Percentiles rank a stretch among this genome's conserved stretches.
phyloP scores from a whole-genome alignment of 2,888 invertebrate species.

The Adelphocoris suturalis region DNA sequence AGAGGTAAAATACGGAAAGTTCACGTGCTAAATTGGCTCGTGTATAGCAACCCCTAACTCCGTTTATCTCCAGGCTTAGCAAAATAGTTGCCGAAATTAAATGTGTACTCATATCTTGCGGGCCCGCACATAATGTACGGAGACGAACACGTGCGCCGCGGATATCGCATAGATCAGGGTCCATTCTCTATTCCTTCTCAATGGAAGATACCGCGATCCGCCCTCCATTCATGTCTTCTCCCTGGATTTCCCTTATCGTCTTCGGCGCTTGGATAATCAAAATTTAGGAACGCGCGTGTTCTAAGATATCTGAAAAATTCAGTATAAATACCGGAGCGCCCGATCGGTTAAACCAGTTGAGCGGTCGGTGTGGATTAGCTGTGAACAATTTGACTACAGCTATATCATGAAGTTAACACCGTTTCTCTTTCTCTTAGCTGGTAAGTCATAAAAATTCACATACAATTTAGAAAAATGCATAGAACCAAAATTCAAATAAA shows the following conservation, averaged over 20 bases:
- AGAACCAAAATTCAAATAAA: not conserved
- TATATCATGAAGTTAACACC: slow-evolving; percentile 29
- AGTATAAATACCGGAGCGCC: not conserved
- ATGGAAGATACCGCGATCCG: not conserved
- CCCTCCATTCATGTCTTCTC: not conserved
- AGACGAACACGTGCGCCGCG: no score
- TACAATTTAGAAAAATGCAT: not conserved
- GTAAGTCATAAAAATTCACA: not conserved
- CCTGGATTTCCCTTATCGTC: not conserved
- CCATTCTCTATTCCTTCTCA: not conserved
- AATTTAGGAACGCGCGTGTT: not conserved
- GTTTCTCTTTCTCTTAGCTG: slow-evolving; percentile 36
- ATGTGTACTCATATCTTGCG: no score
- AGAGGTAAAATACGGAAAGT: no score
- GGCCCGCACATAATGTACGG: no score
- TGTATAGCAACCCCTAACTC: no score
- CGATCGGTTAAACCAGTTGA: not conserved
- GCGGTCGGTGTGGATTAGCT: not conserved
- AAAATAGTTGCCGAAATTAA: no score
- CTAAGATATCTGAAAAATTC: not conserved
- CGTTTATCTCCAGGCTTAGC: no score
- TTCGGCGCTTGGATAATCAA: not conserved
- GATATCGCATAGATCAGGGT: not conserved
- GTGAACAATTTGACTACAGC: not conserved
- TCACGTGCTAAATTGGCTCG: no score